Evolutionary conservation across 2,797 vertebrate species (phyloP), one percentile per base, ranked within the genome.

Genomic region (Oreortyx pictus): DNA sequence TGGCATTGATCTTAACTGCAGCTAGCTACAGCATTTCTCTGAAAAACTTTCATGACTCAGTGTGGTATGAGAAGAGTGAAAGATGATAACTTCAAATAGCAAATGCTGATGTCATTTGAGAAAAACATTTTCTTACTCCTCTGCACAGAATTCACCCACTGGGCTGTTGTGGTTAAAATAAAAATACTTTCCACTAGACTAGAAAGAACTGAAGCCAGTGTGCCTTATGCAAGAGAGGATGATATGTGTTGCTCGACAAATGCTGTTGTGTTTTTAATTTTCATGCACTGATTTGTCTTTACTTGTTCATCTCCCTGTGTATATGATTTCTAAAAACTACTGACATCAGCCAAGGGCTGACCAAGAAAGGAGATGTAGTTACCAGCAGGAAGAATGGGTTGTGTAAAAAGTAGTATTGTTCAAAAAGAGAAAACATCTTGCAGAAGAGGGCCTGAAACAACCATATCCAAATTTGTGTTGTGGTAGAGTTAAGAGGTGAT

Each of bases 191-290:
- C 77, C 70, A 71, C 35, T 75, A n/a, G 49, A n/a, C 7, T 24
- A 52, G 65, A 39, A 80, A 82, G 4, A 64, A 84, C 11, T 3
- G 5, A 89, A 88, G 13, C 23, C 14, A 67, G 5, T n/a, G 29
- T 35, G 62, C 56, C 25, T 88, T 89, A 54, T 68, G 57, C 46
- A 90, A 88, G 61, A 59, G 11, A 72, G 37, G 15, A 23, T 85
- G 35, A 66, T 70, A 6, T 19, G 35, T 56, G 20, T 23, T 86
- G 15, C 24, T 88, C 54, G 89, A 35, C 19, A 78, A 56, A 31
- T 66, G 19, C 31, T 44, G 39, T 31, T 79, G 29, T 90, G 46
- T 31, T 95, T 95, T 85, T 83, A 82, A 87, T 93, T 95, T 89
- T 27, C 22, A 84, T 83, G 41, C 65, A 88, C 11, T 81, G 35